phyloP scores from a whole-genome alignment of 1,140 invertebrate species.

The Metopolophium dirhodum region DNA sequence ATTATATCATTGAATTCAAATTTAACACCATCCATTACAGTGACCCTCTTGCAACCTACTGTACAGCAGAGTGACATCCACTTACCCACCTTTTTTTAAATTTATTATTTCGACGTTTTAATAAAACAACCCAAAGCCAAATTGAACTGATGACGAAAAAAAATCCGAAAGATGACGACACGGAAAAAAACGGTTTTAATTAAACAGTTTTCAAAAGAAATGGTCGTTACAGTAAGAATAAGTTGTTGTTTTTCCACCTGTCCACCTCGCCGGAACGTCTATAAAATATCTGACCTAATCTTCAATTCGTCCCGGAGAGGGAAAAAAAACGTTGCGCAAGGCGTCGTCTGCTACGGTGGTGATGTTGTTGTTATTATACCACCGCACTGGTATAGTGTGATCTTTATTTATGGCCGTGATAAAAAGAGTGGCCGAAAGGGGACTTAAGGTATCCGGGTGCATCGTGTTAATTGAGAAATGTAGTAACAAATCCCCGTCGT shows the following conservation, averaged over 20 bases:
- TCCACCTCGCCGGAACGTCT: not conserved
- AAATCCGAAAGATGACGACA: not conserved
- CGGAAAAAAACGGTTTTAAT: not conserved
- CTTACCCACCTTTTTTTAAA: too few relatives aligned
- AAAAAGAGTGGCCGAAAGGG: not conserved
- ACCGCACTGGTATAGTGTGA: not conserved
- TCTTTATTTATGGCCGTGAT: conserved; percentile 34
- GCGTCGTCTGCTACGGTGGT: not conserved
- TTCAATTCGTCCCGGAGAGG: not conserved
- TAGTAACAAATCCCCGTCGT: conserved; percentile 7
- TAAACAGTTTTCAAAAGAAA: not conserved
- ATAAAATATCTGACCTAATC: not conserved
- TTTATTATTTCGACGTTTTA: not conserved
- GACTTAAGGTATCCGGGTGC: not conserved
- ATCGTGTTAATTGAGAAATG: conserved; percentile 26
- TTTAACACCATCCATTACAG: too few relatives aligned
- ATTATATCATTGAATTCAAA: too few relatives aligned
- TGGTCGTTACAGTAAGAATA: not conserved
- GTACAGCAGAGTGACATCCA: too few relatives aligned
- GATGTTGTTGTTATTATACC: not conserved
- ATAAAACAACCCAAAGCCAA: not conserved
- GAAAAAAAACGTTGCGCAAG: not conserved
- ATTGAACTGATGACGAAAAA: not conserved
- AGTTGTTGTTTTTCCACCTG: not conserved
- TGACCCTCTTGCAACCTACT: too few relatives aligned